Percentiles rank a stretch among this genome's conserved stretches.
These are phyloP conservation scores for Oryzias curvinotus DNA, from an alignment of 2,113 vertebrate genomes.

Conservation along the genomic window DNA sequence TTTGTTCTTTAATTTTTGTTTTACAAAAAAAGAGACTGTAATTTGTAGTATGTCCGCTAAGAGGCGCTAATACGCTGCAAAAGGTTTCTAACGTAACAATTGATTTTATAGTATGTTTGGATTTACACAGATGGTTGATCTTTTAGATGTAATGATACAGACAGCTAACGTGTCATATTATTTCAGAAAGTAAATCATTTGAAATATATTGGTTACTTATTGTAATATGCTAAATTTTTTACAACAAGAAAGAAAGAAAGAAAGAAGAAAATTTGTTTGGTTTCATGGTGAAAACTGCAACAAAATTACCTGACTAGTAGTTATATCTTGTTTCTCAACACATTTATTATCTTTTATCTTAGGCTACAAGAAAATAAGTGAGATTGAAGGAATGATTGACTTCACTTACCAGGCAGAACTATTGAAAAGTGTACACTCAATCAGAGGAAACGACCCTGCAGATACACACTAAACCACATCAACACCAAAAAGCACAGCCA, in stretches of 20 bases:
- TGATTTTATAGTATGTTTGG: neutral
- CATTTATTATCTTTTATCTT: conserved; percentile 28
- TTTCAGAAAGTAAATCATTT: too few species aligned
- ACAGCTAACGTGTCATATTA: too few species aligned
- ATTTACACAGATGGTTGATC: too few species aligned
- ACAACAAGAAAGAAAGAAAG: too few species aligned
- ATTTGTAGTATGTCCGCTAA: conserved; percentile 42
- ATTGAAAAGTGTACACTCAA: conserved; percentile 29
- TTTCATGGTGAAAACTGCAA: neutral
- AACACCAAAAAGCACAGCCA: conserved; percentile 11
- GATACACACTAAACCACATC: neutral
- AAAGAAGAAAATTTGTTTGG: too few species aligned
- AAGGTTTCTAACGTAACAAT: neutral
- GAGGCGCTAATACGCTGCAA: conserved; percentile 7
- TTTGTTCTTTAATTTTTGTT: too few species aligned
- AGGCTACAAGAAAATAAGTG: conserved; percentile 27
- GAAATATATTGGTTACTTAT: too few species aligned
- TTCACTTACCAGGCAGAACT: conserved; percentile 40
- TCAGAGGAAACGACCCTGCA: conserved; percentile 16
- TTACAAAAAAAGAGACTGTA: conserved; percentile 1
- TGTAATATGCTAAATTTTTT: too few species aligned
- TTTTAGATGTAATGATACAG: too few species aligned
- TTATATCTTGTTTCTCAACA: neutral
- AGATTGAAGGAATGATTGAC: conserved; percentile 52
- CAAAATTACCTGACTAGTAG: neutral